Evolutionary conservation across 2,797 vertebrate species (phyloP), one percentile per base, ranked within the genome.

Genomic region (Hybognathus amarus): DNA sequence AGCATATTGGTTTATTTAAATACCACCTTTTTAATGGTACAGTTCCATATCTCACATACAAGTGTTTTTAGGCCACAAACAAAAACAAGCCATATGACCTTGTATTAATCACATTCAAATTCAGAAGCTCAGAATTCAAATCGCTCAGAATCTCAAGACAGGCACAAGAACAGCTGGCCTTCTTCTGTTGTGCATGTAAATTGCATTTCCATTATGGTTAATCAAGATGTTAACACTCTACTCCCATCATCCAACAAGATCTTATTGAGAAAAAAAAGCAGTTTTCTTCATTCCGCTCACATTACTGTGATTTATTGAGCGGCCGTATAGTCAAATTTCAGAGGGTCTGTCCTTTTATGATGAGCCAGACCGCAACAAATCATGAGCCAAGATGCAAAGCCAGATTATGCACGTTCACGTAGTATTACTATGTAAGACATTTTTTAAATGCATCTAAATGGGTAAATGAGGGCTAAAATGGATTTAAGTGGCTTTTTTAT

Each of bases 171-270:
- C 80, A 85, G 84, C 86, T 87, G 84, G 84, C 47, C 77, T 74
- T 85, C 66, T 80, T 82, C 80, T 30, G 61, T 78, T 76, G 64
- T 80, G 86, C 80, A 85, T 85, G 77, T 85, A 80, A 87, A 87
- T 87, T 80, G 64, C 77, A 83, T 66, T 80, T 68, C 47, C 27
- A 79, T 85, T 85, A 77, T 24, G 15, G 36, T 83, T 87, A 79
- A 87, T 80, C 81, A 87, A 77, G 84, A 85, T 78, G 81, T 87
- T 85, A 85, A 83, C 80, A 68, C 67, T 80, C 80, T 40, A 83
- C 52, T 76, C 73, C 61, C 66, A 77, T 77, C 66, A 77, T 71
- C 69, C 36, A 77, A 33, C 50, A 50, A 71, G 42, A 63, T 27
- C 42, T 2, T 36, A n/a, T 50, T n/a, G 27, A 50, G 76, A 15